Conservation (phyloP, 2,113 vertebrate genomes). For the Nicator chloris region DNA sequence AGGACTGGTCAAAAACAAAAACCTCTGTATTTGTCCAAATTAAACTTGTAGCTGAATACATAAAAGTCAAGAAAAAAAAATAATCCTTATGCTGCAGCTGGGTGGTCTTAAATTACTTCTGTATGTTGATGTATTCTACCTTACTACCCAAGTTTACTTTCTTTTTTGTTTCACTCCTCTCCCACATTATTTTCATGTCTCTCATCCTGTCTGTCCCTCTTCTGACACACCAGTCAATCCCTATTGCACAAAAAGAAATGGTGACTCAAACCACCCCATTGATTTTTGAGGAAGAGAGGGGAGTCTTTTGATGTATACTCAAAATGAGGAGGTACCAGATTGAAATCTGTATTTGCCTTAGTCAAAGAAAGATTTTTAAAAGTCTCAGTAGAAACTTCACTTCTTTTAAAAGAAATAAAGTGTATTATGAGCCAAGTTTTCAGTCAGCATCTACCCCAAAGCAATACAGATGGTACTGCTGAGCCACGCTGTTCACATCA, state of each 20-base stretch:
- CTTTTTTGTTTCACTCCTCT: not conserved
- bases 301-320: not conserved
- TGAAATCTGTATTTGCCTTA: not conserved
- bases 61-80: not conserved
- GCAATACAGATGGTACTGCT: not conserved
- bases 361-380: not conserved
- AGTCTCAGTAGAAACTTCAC: not conserved
- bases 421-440: not conserved
- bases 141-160: not conserved
- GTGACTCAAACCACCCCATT: not conserved
- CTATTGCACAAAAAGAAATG: not conserved
- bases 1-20: not conserved
- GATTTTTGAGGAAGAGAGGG: not conserved
- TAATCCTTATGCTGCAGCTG: not conserved
- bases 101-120: not conserved
- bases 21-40: not conserved
- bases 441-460: not conserved
- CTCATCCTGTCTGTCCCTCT: not conserved
- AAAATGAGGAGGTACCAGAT: not conserved
- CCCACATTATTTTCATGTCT: not conserved
- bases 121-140: not conserved
- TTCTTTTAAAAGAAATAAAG: not conserved
- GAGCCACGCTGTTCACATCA: not conserved
- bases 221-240: not conserved
- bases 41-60: not conserved